Conservation (phyloP, 1,140 invertebrate species). For the Mizuhopecten yessoensis region DNA sequence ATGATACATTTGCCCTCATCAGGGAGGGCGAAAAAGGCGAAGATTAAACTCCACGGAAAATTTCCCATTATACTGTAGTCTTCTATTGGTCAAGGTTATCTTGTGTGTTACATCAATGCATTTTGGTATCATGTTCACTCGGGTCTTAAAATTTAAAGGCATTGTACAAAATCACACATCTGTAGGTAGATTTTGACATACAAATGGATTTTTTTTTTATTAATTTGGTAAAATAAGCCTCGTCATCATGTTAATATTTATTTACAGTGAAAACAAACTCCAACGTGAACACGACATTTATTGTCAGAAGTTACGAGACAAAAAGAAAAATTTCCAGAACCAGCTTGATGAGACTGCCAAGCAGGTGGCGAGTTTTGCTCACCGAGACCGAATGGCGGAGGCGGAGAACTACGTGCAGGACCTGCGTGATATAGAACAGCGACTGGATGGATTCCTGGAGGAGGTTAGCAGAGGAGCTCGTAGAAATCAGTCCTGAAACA, state of each 20-base stretch:
- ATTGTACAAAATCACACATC: no score
- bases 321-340: slow-evolving; percentile 77
- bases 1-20: no score
- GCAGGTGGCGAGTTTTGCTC: slow-evolving; percentile 79
- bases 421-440: slow-evolving; percentile 75
- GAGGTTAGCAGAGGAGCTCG: slow-evolving; percentile 71
- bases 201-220: no score
- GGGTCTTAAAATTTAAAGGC: no score
- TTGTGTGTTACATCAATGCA: no score
- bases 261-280: slow-evolving; percentile 80
- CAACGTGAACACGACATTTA: slow-evolving; percentile 80
- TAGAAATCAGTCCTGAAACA: neutral
- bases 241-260: slow-evolving; percentile 84
- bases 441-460: slow-evolving; percentile 78
- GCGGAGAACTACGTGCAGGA: slow-evolving; percentile 79
- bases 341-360: slow-evolving; percentile 73
- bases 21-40: no score
- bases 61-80: no score
- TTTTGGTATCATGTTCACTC: no score
- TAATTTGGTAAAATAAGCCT: slow-evolving; percentile 83
- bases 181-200: no score
- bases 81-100: no score
- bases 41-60: no score
- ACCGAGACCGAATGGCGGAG: slow-evolving; percentile 81
- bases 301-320: slow-evolving; percentile 73